phyloP scores from a whole-genome alignment of 2,888 invertebrate species.

The Acleris sparsana region DNA sequence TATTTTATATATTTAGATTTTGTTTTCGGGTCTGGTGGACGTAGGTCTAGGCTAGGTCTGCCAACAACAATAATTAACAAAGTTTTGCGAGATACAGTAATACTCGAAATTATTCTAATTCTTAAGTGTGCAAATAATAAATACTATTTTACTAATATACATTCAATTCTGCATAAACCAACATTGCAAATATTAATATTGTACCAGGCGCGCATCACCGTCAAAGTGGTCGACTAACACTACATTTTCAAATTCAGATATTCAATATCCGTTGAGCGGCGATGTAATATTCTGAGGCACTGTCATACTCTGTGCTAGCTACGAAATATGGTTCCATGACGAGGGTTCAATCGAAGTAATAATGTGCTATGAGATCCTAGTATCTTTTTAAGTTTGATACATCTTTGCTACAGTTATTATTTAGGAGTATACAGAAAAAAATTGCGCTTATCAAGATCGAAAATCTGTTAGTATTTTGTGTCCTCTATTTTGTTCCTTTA shows the following conservation, averaged over 20 bases:
- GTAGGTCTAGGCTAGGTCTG: no score
- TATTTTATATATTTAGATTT: no score
- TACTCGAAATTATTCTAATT: no score
- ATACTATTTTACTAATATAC: background rate
- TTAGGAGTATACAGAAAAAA: no score
- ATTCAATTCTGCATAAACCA: background rate
- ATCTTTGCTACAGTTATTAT: no score
- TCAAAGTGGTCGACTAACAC: constrained; percentile 14
- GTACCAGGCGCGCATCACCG: background rate
- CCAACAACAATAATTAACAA: no score
- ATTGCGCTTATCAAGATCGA: no score
- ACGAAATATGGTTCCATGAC: constrained; percentile 18
- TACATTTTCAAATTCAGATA: constrained; percentile 34
- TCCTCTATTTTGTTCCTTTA: no score
- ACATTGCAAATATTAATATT: background rate
- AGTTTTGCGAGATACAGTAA: no score
- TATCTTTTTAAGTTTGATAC: background rate
- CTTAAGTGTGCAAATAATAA: no score
- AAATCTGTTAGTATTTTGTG: no score
- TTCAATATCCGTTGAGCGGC: constrained; percentile 31
- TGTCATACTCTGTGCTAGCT: constrained; percentile 1
- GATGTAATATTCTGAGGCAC: constrained; percentile 25
- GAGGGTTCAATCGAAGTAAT: constrained; percentile 28
- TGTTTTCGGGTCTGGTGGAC: no score
- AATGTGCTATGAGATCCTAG: constrained; percentile 18